phyloP scores from a whole-genome alignment of 2,888 invertebrate species.

The Oxyscelio sp. region DNA sequence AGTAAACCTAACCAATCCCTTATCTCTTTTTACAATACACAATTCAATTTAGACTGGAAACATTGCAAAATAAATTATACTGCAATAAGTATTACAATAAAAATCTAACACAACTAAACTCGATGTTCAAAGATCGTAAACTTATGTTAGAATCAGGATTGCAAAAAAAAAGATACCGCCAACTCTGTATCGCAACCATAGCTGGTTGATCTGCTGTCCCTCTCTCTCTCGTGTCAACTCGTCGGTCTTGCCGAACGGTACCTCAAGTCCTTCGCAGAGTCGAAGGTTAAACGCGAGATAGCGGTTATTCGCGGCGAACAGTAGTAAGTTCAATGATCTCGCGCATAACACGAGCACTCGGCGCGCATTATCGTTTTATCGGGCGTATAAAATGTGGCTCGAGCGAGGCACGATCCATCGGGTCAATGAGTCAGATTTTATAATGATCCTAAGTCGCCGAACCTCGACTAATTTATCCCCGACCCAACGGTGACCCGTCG shows the following conservation, averaged over 20 bases:
- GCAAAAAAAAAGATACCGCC: no score
- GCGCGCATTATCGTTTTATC: conserved; percentile 57
- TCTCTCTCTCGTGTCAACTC: no score
- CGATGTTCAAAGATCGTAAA: no score
- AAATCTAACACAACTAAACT: no score
- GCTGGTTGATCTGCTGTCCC: no score
- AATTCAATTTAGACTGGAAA: no score
- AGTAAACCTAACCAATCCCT: no score
- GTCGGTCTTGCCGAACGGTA: conserved; percentile 48
- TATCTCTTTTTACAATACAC: no score
- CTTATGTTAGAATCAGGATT: no score
- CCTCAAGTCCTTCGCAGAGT: conserved; percentile 73
- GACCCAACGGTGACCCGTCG: not conserved
- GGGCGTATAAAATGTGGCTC: conserved; percentile 79
- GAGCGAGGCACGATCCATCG: conserved; percentile 81
- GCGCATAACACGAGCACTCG: conserved; percentile 56
- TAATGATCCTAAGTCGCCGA: not conserved
- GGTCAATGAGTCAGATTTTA: conserved; percentile 73
- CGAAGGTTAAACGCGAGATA: conserved; percentile 78
- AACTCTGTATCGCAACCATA: no score
- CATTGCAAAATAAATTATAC: no score
- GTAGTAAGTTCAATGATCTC: conserved; percentile 74
- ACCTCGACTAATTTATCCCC: not conserved
- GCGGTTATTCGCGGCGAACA: conserved; percentile 76
- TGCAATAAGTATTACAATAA: no score